A percentile compares a stretch with the other conserved stretches of the same genome.
Conservation (phyloP, 92 coral and sea anemone genomes). For the Scolanthus callimorphus region DNA sequence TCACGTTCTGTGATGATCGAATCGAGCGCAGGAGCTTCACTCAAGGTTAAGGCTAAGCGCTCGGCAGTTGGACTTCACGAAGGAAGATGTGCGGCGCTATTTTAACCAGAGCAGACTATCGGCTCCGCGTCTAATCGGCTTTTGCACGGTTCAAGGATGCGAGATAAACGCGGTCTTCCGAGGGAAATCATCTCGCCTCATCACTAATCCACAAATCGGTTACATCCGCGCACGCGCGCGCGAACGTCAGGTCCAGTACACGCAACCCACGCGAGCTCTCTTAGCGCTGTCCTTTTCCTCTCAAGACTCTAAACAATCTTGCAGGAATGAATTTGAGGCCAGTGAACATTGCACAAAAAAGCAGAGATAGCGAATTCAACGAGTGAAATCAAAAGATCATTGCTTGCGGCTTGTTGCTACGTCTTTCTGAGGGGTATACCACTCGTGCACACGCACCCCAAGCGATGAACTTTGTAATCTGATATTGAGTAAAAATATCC, state of each 20-base stretch:
- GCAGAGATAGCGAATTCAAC: too few relatives aligned
- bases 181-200: too few relatives aligned
- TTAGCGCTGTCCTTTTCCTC: neutral
- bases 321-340: too few relatives aligned
- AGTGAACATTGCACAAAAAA: too few relatives aligned
- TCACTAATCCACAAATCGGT: neutral
- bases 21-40: neutral
- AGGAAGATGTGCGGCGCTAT: slow-evolving; percentile 1
- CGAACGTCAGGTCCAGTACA: slow-evolving; percentile 5
- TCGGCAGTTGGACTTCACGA: neutral
- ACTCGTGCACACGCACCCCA: slow-evolving; percentile 14
- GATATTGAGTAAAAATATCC: slow-evolving; percentile 25
- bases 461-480: slow-evolving; percentile 24
- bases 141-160: slow-evolving; percentile 10
- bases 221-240: slow-evolving; percentile 19
- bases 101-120: slow-evolving; percentile 12
- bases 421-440: too few relatives aligned
- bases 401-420: too few relatives aligned
- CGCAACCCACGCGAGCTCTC: slow-evolving; percentile 4
- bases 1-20: slow-evolving; percentile 16
- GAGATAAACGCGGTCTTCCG: slow-evolving; percentile 10
- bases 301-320: too few relatives aligned
- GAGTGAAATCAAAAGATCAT: too few relatives aligned
- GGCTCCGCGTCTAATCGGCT: slow-evolving; percentile 32
- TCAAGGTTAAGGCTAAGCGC: slow-evolving; percentile 9